Conservation (phyloP, 2,888 invertebrate species). For the Frankliniella intonsa region DNA sequence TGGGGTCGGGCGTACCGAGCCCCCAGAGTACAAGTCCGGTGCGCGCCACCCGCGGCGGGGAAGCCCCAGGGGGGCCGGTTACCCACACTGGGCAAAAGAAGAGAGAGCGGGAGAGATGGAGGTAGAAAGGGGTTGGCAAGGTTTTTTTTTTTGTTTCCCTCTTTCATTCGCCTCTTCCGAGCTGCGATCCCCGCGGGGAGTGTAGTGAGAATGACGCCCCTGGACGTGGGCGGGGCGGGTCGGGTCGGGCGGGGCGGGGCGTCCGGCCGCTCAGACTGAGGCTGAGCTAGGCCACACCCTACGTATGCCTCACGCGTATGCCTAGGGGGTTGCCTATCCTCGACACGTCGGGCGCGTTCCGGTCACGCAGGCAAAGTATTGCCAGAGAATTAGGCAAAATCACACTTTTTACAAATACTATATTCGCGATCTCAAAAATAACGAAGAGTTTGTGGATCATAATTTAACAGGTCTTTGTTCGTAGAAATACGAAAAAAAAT, state of each 20-base stretch:
- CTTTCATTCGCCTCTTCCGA: background rate
- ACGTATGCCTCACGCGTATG: background rate
- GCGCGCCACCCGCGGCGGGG: too few species aligned
- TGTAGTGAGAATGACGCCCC: background rate
- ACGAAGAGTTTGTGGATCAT: too few species aligned
- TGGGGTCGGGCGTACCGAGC: background rate
- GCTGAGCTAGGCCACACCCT: background rate
- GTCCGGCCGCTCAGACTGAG: background rate
- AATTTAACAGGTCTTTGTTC: too few species aligned
- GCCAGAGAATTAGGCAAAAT: too few species aligned
- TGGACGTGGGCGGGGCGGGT: background rate
- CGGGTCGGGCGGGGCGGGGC: background rate
- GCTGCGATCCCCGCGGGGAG: background rate
- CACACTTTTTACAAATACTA: too few species aligned
- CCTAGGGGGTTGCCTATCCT: too few species aligned
- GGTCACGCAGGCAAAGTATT: too few species aligned
- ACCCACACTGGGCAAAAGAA: background rate
- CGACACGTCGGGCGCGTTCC: too few species aligned
- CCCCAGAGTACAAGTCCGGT: background rate
- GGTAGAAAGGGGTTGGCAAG: background rate
- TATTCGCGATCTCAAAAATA: too few species aligned
- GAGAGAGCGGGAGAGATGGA: background rate
- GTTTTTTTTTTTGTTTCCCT: too few species aligned
- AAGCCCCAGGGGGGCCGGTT: too few species aligned
- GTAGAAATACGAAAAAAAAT: too few species aligned